Conservation (phyloP, 2,797 vertebrate genomes). For the Clarias fuscus region DNA sequence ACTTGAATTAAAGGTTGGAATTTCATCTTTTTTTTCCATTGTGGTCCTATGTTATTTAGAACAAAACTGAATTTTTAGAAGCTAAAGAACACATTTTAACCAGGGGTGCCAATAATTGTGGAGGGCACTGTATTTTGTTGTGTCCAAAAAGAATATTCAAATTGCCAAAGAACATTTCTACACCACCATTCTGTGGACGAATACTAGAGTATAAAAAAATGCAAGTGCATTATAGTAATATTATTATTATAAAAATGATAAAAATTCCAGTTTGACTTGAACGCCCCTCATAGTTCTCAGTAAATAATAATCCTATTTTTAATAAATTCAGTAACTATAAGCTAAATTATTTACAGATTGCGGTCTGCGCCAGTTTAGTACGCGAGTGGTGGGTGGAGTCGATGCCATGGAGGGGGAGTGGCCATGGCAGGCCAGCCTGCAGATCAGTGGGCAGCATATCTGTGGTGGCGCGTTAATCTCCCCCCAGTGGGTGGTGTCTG, state of each 20-base stretch:
- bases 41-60: no score
- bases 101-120: no score
- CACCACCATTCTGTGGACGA: background rate
- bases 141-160: background rate
- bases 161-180: background rate
- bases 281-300: background rate
- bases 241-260: no score
- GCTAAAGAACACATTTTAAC: no score
- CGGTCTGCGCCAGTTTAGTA: conserved; percentile 79
- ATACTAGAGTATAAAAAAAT: background rate
- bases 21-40: no score
- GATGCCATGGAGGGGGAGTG: conserved; percentile 86
- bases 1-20: no score
- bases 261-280: no score
- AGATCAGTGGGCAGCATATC: conserved; percentile 82
- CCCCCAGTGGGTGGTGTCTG: conserved; percentile 87
- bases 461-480: conserved; percentile 89
- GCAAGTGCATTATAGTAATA: no score
- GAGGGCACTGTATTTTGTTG: no score
- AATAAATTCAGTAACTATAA: background rate
- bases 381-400: conserved; percentile 81
- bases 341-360: conserved; percentile 75
- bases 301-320: background rate
- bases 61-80: no score
- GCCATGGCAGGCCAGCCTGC: conserved; percentile 95